Evolutionary conservation across 2,797 vertebrate species (phyloP).

Genomic region (Lophius americanus): DNA sequence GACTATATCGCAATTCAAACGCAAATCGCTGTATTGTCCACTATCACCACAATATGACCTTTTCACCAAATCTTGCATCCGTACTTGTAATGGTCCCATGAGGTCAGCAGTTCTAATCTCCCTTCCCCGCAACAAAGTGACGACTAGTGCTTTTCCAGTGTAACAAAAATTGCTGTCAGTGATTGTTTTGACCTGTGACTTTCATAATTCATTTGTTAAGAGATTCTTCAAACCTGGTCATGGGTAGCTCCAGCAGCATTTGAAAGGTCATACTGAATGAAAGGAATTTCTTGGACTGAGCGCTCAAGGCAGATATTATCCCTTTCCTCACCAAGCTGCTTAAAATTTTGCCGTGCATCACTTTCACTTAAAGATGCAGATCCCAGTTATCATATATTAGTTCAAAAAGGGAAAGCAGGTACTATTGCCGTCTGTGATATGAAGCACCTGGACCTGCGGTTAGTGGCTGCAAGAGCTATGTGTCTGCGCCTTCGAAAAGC

Average conservation of each 20-base stretch:
- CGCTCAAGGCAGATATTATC: conserved; percentile 3
- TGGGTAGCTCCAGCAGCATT: background rate
- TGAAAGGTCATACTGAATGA: background rate
- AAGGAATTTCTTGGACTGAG: background rate
- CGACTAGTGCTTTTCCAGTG: background rate
- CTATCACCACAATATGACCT: too few relatives aligned
- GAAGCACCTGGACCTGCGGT: conserved; percentile 23
- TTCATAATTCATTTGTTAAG: background rate
- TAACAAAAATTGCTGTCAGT: background rate
- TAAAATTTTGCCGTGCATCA: conserved; percentile 20
- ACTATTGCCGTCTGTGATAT: conserved; percentile 12
- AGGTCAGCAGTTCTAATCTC: conserved; percentile 27
- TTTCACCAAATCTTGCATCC: too few relatives aligned
- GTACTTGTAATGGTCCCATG: too few relatives aligned
- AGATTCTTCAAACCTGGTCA: background rate
- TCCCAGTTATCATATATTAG: conserved; percentile 11
- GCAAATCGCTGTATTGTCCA: too few relatives aligned
- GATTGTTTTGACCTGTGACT: background rate
- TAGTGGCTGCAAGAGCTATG: conserved; percentile 26
- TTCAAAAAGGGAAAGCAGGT: conserved; percentile 25
- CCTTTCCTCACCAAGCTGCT: conserved; percentile 14
- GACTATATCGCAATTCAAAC: too few relatives aligned
- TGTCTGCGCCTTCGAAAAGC: conserved; percentile 50
- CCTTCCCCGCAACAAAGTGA: conserved; percentile 32
- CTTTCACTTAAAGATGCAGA: conserved; percentile 34